Conservation (phyloP, 2,797 vertebrate species). For the Hapalemur alaotrensis region DNA sequence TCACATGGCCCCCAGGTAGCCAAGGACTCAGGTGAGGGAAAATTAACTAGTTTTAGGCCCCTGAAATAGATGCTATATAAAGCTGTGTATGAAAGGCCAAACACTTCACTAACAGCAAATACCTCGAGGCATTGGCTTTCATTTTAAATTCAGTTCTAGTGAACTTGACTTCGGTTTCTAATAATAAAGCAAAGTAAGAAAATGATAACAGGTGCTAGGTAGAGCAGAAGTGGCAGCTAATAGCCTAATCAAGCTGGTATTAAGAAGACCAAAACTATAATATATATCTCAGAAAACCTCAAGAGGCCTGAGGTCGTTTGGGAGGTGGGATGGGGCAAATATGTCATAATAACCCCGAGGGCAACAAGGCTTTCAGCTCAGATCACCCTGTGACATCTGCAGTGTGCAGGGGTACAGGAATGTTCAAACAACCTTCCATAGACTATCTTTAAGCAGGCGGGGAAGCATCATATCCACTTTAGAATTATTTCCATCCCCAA, state of each 20-base stretch:
- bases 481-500: neutral
- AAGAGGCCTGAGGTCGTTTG: neutral
- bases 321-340: neutral
- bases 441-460: neutral
- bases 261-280: neutral
- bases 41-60: neutral
- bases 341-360: neutral
- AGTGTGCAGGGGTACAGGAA: neutral
- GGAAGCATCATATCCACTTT: neutral
- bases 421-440: fast-evolving
- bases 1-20: neutral
- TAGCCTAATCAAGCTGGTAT: neutral
- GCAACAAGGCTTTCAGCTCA: neutral
- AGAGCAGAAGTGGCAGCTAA: neutral
- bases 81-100: neutral
- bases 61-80: neutral
- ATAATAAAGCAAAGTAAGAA: neutral
- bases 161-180: neutral
- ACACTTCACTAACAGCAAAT: neutral
- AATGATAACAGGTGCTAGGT: neutral
- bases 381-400: neutral
- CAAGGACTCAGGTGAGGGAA: neutral
- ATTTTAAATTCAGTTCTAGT: neutral
- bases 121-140: neutral
- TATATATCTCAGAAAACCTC: neutral